These are phyloP conservation scores for Harpagoxenus sublaevis DNA, from an alignment of 2,888 invertebrate genomes.

Conservation along the genomic window DNA sequence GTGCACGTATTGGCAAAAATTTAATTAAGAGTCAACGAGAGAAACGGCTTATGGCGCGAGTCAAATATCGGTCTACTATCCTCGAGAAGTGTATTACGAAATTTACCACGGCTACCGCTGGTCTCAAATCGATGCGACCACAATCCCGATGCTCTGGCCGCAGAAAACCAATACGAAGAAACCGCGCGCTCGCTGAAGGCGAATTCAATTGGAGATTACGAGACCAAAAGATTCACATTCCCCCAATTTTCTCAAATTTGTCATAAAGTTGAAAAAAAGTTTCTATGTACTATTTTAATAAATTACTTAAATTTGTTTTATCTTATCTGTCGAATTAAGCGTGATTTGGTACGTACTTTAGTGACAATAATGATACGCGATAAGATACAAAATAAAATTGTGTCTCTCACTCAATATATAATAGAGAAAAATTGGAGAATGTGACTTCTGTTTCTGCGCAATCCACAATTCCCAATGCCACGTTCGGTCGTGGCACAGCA, in stretches of 20 bases:
- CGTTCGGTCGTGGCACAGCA: too few species aligned
- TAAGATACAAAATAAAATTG: not conserved
- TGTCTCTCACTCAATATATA: conserved; percentile 13
- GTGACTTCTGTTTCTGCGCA: conserved; percentile 6
- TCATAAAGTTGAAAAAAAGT: not conserved
- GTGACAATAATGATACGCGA: not conserved
- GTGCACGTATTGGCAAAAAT: not conserved
- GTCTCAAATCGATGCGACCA: conserved; percentile 48
- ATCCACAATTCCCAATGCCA: conserved; percentile 10
- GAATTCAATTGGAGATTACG: conserved; percentile 25
- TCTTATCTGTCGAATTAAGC: not conserved
- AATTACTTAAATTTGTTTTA: not conserved
- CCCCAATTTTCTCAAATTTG: conserved; percentile 18
- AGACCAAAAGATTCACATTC: conserved; percentile 9
- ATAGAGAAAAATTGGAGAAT: conserved; percentile 28
- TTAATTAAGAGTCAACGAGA: conserved; percentile 38
- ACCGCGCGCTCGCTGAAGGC: not conserved
- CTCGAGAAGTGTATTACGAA: conserved; percentile 41
- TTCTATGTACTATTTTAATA: not conserved
- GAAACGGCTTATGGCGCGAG: conserved; percentile 4
- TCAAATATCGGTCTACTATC: conserved; percentile 30
- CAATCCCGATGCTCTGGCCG: conserved; percentile 34
- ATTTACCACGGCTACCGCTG: conserved; percentile 36
- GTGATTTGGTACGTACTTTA: not conserved
- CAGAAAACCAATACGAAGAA: conserved; percentile 33